Conservation (phyloP, 2,113 vertebrate genomes). For the Pachypanchax playfairii region DNA sequence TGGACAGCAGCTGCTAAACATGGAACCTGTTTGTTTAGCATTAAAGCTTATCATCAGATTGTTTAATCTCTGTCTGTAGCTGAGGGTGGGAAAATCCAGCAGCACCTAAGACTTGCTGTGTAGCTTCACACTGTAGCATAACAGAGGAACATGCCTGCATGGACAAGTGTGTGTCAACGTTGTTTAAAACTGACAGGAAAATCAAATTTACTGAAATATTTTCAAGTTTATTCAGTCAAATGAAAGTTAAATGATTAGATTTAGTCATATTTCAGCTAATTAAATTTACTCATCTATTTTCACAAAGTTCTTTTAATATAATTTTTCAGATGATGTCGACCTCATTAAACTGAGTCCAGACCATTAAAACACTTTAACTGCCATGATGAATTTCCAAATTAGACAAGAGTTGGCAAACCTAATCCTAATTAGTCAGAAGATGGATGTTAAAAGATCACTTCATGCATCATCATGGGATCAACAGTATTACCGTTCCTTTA, state of each 20-base stretch:
- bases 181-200: conserved; percentile 10
- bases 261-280: neutral
- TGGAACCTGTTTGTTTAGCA: conserved; percentile 46
- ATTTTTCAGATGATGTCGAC: too few relatives aligned
- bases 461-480: too few relatives aligned
- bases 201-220: neutral
- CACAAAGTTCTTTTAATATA: conserved; percentile 4
- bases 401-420: conserved; percentile 1
- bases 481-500: too few relatives aligned
- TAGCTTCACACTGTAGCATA: neutral
- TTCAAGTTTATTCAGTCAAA: conserved; percentile 1
- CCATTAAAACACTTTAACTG: conserved; percentile 4
- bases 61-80: conserved; percentile 34
- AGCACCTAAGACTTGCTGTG: conserved; percentile 10
- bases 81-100: conserved; percentile 29
- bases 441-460: too few relatives aligned
- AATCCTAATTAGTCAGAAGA: too few relatives aligned
- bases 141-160: neutral
- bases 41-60: conserved; percentile 41
- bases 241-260: conserved; percentile 17
- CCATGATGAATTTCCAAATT: conserved; percentile 1
- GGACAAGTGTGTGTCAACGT: too few relatives aligned
- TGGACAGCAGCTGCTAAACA: conserved; percentile 29
- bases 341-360: too few relatives aligned
- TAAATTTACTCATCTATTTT: neutral